Evolutionary conservation across 2,888 invertebrate species (phyloP), one percentile per base, ranked within the genome.

Genomic region (Beris chalybata): DNA sequence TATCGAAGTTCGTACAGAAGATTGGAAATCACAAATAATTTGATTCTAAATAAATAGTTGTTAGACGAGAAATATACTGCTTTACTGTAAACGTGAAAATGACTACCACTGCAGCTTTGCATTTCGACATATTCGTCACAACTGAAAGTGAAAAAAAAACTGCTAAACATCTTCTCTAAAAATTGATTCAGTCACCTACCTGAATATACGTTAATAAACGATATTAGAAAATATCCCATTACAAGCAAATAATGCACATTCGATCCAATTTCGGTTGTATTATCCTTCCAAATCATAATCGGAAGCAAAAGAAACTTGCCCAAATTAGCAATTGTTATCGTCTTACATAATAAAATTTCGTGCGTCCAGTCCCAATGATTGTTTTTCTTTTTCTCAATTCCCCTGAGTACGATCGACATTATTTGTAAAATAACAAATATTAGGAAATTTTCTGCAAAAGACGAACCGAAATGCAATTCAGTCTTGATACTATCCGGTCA

Each of bases 181-280:
- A 22, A 22, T 22, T 22, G 3, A 29, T 30, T 7, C 4, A 2
- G 12, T 12, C 30, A 45, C 50, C 74, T 77, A 89, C 89, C 89
- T 72, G 86, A 85, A 74, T 89, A 87, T 0, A 88, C 85, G 67
- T 86, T 84, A 43, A 86, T 78, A 68, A 87, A 84, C 1, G 88
- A 86, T 9, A 88, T 81, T 22, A 86, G 81, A 64, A 86, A 86
- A 74, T 91, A 91, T 0, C 84, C 80, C 66, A 85, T 84, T 3
- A 90, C 88, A 1, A 91, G 82, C 7, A 81, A 71, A 69, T 85
- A 82, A 74, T 88, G 88, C 11, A 83, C 73, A 6, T 77, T 77
- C 5, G 75, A 73, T 4, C 79, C 80, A 29, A 78, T 72, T 22
- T 77, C 78, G 3, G 79, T 79, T 11, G 78, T 78, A 50, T 81